These are phyloP conservation scores for Cyclargus thomasi DNA, from an alignment of 1,140 invertebrate species.

Conservation along the genomic window DNA sequence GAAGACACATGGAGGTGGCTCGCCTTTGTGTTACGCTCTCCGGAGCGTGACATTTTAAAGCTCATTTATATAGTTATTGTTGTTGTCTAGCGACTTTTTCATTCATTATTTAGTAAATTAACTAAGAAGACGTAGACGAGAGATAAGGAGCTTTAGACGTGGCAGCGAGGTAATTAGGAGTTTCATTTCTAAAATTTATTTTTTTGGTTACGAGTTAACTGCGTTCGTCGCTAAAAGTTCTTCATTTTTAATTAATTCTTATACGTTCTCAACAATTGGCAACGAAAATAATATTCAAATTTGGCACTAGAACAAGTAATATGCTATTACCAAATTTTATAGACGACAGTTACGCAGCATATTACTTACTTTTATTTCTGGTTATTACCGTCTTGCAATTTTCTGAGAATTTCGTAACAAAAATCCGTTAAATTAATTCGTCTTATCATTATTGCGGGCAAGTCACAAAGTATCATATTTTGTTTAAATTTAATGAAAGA, in stretches of 20 bases:
- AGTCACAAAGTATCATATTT: background rate
- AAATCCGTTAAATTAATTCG: background rate
- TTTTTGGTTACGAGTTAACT: background rate
- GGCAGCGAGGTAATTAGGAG: background rate
- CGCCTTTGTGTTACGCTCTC: constrained; percentile 52
- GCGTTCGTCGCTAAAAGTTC: background rate
- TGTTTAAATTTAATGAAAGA: background rate
- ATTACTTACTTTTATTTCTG: background rate
- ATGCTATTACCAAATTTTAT: background rate
- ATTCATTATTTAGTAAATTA: constrained; percentile 21
- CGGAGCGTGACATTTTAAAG: constrained; percentile 65
- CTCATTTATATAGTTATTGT: constrained; percentile 65
- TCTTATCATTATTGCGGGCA: background rate
- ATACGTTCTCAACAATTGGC: background rate
- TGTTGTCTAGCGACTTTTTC: constrained; percentile 48
- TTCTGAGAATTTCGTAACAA: background rate
- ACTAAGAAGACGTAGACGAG: background rate
- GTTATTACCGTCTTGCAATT: background rate
- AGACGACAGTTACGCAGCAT: background rate
- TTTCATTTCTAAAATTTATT: background rate
- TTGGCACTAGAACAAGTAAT: background rate
- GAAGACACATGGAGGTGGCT: constrained; percentile 43
- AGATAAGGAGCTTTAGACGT: background rate
- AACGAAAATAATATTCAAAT: background rate
- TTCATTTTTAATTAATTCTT: background rate